A percentile compares a stretch with the other conserved stretches of the same genome.
These are phyloP conservation scores for Malurus melanocephalus DNA, from an alignment of 2,113 vertebrate genomes.

Conservation along the genomic window DNA sequence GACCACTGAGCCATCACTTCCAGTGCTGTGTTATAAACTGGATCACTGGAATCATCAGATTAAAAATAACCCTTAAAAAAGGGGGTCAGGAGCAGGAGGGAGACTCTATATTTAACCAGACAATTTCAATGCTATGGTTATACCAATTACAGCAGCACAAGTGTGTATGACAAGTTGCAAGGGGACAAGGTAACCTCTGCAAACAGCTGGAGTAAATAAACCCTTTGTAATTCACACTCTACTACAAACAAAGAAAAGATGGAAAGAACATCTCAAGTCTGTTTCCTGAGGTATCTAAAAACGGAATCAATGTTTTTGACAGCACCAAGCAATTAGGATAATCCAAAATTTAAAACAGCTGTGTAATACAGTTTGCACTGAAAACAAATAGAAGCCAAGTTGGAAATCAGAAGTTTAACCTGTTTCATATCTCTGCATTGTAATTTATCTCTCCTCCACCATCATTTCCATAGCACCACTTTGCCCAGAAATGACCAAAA, in stretches of 20 bases:
- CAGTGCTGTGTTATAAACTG: constrained; percentile 8
- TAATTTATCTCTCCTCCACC: neutral
- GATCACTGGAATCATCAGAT: constrained; percentile 42
- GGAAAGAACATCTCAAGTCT: neutral
- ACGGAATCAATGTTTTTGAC: neutral
- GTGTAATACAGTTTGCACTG: neutral
- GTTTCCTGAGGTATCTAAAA: neutral
- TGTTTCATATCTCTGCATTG: neutral
- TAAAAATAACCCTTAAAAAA: constrained; percentile 61
- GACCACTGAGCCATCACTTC: neutral
- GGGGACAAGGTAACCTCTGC: neutral
- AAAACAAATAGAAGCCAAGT: neutral
- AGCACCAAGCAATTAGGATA: neutral
- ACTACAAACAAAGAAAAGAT: neutral
- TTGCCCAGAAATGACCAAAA: neutral
- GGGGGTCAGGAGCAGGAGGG: constrained; percentile 20
- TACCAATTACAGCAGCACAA: neutral
- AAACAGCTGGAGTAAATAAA: neutral
- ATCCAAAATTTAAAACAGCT: neutral
- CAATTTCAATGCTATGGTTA: neutral
- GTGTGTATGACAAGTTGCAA: neutral
- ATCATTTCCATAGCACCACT: neutral
- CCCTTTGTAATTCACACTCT: neutral
- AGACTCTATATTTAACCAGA: constrained; percentile 42
- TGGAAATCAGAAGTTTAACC: neutral